These are phyloP conservation scores for Prionailurus bengalensis DNA, from an alignment of 2,113 vertebrate genomes.

Conservation along the genomic window DNA sequence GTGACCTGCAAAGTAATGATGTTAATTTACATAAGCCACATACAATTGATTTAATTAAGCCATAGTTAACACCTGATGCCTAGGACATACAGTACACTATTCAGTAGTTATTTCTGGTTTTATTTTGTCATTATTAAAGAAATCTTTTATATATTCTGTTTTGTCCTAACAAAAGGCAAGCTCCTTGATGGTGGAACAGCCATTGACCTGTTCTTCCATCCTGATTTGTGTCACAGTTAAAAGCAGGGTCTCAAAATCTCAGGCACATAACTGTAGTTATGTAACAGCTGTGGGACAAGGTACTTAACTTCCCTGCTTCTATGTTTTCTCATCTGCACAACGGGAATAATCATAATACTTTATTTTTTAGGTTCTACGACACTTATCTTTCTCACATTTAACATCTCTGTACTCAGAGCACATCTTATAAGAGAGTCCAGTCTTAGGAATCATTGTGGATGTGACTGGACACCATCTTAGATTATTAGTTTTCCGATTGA, in stretches of 20 bases:
- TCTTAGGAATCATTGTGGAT: constrained; percentile 3
- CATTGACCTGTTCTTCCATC: neutral
- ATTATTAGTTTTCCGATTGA: neutral
- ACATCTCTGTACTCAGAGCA: neutral
- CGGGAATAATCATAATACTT: neutral
- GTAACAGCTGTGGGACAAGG: neutral
- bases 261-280: neutral
- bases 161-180: neutral
- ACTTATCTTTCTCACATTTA: neutral
- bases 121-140: neutral
- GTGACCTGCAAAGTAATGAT: neutral
- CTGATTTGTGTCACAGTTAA: neutral
- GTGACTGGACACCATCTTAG: neutral
- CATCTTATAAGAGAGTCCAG: neutral
- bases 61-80: neutral
- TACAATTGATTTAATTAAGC: constrained; percentile 25
- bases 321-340: constrained; percentile 22
- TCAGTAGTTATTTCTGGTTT: neutral
- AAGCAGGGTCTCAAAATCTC: neutral
- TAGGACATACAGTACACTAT: neutral
- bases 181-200: neutral
- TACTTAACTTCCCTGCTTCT: neutral
- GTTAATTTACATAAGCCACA: neutral
- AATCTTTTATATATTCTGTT: neutral
- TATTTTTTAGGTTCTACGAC: neutral